Base-by-base conservation (phyloP, 2,113 vertebrate species). In the Ahaetulla prasina region DNA sequence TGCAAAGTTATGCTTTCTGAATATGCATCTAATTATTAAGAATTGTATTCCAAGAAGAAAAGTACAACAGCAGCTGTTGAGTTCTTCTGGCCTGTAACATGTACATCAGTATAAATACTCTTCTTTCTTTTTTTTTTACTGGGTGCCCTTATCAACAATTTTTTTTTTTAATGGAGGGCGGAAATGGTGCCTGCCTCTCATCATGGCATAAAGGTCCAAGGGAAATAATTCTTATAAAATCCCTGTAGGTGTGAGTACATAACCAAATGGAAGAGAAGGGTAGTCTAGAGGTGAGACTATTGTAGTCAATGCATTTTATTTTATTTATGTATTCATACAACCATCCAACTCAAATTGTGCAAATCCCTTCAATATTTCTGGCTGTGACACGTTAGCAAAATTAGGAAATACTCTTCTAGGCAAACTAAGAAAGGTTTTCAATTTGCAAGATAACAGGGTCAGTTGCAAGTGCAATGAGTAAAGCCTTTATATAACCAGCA, bases 131-230 rank as follows among this genome's bases (percentile, higher is more conserved):
- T 96, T 95, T 94, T 96, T 53, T 53, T 96, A 97, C 94, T 97
- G 94, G 96, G 93, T 97, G 95, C 96, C 96, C 95, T 97, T 96
- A 95, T 93, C 96, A 96, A 96, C 95, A 94, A 91, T 96, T 47
- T 47, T 47, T 45, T 45, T 96, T 96, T 96, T 93, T 93, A 53
- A 35, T 0, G 88, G 90, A 89, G 54, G 80, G 68, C 25, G 88
- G 93, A 95, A 94, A 94, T 92, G 60, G 94, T 90, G 84, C 92
- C 94, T 92, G 93, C 92, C 89, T 91, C 94, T 94, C 93, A 84
- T 87, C 92, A 60, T 87, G 93, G 93, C 85, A 1, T 94, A 74
- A 60, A 85, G 93, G 88, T 96, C 93, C 94, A 92, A 16, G 1
- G 93, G 93, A 94, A 96, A 93, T 52, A 39, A 3, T 92, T 94